Base-by-base conservation (phyloP, 1,140 invertebrate species). In the Leguminivora glycinivorella region DNA sequence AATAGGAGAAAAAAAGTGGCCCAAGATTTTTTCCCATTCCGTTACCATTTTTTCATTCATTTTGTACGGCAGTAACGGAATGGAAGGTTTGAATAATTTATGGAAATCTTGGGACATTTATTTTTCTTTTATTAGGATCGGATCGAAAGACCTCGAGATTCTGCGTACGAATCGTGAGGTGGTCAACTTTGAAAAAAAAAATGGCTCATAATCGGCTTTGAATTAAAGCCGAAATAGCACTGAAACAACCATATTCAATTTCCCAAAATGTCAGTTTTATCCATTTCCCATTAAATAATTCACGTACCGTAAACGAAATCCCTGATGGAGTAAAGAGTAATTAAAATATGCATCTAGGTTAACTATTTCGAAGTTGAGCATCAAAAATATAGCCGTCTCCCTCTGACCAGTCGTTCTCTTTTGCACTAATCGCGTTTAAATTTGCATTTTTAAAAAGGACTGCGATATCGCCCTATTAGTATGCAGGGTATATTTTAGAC, bases 311-410 rank as follows among this genome's bases (percentile, higher is more conserved):
- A 58, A 58, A 26, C 25, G 47, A 26, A 58, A 58, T 29, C 56
- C 24, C 56, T 58, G 56, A 58, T 58, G 10, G 14, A 26, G 24
- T 58, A 58, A n/a, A 58, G 56, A 58, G 14, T 58, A 58, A 58
- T 58, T 58, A 58, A 58, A 58, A 58, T 29, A 58, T 58, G 56
- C 25, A 58, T 29, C 56, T 58, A 58, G 56, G 56, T 58, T 58
- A 29, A 58, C 56, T 52, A 52, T 58, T 58, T 29, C 1, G 3
- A 19, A 58, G 24, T 14, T 25, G 25, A 58, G 6, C 24, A 12
- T 26, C 25, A 58, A 58, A 58, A 17, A 29, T 58, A 29, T 12
- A 12, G 0, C 7, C 56, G 10, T 58, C 56, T 58, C 56, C 0
- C 56, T 58, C 56, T n/a, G 24, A n/a, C 56, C 25, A 5, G 56